Evolutionary conservation across 1,140 invertebrate species (phyloP).

Genomic region (Phthorimaea operculella): DNA sequence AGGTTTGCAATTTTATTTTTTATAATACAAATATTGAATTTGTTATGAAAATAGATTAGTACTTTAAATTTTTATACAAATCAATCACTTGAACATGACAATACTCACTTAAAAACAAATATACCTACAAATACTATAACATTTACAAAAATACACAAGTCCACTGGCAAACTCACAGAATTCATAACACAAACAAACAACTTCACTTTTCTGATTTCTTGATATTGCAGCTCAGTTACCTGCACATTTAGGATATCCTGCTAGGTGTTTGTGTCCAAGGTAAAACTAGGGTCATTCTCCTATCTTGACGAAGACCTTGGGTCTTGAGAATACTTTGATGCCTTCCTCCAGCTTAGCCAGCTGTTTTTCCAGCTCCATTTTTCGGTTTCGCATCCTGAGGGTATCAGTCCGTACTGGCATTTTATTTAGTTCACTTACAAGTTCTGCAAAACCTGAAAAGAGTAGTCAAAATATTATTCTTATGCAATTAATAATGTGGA

Average conservation of each 20-base stretch:
- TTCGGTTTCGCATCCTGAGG: slow-evolving; percentile 78
- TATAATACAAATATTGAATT: no score
- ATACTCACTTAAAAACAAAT: neutral
- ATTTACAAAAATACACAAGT: neutral
- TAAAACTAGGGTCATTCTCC: slow-evolving; percentile 56
- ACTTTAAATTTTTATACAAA: neutral
- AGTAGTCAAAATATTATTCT: no score
- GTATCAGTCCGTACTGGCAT: slow-evolving; percentile 89
- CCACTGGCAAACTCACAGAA: neutral
- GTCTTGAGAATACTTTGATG: slow-evolving; percentile 88
- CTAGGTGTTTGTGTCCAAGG: no score
- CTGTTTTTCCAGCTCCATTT: slow-evolving; percentile 86
- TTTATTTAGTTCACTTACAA: slow-evolving; percentile 81
- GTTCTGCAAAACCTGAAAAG: slow-evolving; percentile 80
- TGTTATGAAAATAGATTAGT: no score
- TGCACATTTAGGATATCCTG: no score
- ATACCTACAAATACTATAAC: neutral
- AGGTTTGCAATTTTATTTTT: neutral
- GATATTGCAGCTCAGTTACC: no score
- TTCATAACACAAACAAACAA: neutral
- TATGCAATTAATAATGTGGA: no score
- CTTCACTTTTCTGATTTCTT: no score
- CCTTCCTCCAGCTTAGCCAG: slow-evolving; percentile 85
- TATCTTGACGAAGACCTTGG: slow-evolving; percentile 89
- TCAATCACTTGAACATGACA: neutral